Evolutionary conservation across 2,113 vertebrate species (phyloP), one percentile per base, ranked within the genome.

Genomic region (Romanogobio albipinnatus): DNA sequence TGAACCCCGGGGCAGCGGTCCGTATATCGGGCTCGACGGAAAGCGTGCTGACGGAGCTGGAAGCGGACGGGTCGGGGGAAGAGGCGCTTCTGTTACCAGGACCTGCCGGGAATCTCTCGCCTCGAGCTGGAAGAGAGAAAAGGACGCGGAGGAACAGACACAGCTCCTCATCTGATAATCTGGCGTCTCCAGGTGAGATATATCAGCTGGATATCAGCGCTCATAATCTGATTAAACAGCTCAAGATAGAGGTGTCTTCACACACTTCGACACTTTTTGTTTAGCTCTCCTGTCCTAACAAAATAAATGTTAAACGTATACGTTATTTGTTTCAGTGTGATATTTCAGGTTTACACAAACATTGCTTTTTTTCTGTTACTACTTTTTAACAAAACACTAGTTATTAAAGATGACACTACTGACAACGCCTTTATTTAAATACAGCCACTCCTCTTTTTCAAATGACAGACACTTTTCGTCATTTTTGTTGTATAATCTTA

Each of bases 151-250:
- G 92, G 83, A 91, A 82, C 87, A 86, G 92, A 77, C 90, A 89
- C 87, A 93, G 94, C 90, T 95, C 94, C 0, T 94, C 93, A 1
- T 95, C 94, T 26, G 95, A 95, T 89, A 93, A 90, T 6, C 82
- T 92, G 74, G 87, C 93, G 53, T 94, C 94, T 9, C 94, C 95
- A 88, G 94, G 95, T 95, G 90, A 88, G 66, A 7, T 29, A 5
- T 10, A 59, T 64, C 19, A 75, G 43, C 33, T 33, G 76, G 56
- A 61, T 45, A 17, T 74, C 1, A 47, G 19, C 8, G 9, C n/a
- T 47, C 45, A 74, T 78, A 61, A 79, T 61, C 36, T 77, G 51
- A 58, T 39, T 24, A 77, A 77, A 76, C 49, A n/a, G 11, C 43
- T 74, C n/a, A 14, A 15, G 19, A 5, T 47, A 73, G 9, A 58